Conservation (phyloP, 2,797 vertebrate species). For the Eulemur coronatus region DNA sequence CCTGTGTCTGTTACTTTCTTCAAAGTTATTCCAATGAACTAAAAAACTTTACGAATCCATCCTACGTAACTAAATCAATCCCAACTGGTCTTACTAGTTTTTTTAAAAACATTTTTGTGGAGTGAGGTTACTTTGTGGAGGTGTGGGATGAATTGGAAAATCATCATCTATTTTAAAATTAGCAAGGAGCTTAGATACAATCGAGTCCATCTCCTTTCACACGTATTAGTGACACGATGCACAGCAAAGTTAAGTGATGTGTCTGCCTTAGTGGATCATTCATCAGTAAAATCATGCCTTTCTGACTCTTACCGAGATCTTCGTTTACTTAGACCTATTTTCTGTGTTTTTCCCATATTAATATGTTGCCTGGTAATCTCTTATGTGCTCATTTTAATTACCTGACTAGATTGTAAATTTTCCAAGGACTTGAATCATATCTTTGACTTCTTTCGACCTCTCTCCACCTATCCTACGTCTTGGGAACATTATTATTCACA, state of each 20-base stretch:
- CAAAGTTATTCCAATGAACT: neutral
- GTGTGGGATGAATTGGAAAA: neutral
- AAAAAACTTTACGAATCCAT: neutral
- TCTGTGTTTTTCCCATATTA: neutral
- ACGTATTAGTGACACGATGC: neutral
- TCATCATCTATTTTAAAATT: neutral
- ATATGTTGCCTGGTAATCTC: neutral
- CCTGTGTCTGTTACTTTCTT: neutral
- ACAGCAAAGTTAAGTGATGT: neutral
- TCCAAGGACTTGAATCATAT: neutral
- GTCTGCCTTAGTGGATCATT: neutral
- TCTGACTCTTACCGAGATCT: neutral
- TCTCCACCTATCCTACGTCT: neutral
- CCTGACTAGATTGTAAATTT: neutral
- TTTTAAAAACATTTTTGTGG: neutral
- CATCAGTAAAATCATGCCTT: neutral
- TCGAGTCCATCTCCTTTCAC: neutral
- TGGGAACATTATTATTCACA: neutral
- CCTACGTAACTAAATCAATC: neutral
- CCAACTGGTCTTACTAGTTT: neutral
- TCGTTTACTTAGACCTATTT: neutral
- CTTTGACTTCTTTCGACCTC: constrained; percentile 11
- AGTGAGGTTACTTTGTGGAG: neutral
- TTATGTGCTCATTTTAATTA: neutral
- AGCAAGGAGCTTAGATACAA: neutral